Evolutionary conservation across 2,888 invertebrate species (phyloP), one percentile per base, ranked within the genome.

Genomic region (Gibbula magus): DNA sequence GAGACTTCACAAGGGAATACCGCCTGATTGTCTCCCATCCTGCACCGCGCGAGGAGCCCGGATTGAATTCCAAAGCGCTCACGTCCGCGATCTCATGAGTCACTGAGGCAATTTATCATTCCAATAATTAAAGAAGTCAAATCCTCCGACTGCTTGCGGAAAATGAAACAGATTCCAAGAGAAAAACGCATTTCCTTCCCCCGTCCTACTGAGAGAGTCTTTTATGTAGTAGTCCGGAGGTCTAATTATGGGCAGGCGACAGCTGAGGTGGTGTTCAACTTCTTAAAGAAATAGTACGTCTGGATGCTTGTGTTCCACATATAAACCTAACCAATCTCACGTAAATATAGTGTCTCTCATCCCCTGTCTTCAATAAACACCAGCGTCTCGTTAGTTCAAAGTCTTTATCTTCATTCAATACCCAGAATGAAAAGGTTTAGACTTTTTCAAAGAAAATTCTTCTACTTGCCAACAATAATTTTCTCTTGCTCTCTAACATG

Each of bases 81-180:
- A 74, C 77, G 20, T n/a, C 70, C 22, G n/a, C 25, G 61, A 20
- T 76, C 79, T 66, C 70, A 32, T 73, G 74, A 29, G 80, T 74
- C 78, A 73, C 22, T 56, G 51, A 78, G 70, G 78, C 80, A 77
- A 78, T 80, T 73, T 78, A 78, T 80, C 80, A 80, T 75, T 51
- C 77, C 74, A 54, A 73, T 80, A 80, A 80, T 80, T 80, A 80
- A 77, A 77, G 77, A 70, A 61, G 77, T 70, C 61, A 77, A 77
- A 77, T 77, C 77, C 51, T 35, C 29, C 20, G 32, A 35, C 77
- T 22, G 35, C 35, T 35, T 35, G 45, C 77, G 56, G 77, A 77
- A 77, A 77, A 56, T 77, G 77, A 77, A 77, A 77, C 35, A 61
- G 54, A 77, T 35, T 77, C 29, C 18, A n/a, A n/a, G 61, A 56